Evolutionary conservation across 2,797 vertebrate species (phyloP), one percentile per base, ranked within the genome.

Genomic region (Sebastolobus altivelis): DNA sequence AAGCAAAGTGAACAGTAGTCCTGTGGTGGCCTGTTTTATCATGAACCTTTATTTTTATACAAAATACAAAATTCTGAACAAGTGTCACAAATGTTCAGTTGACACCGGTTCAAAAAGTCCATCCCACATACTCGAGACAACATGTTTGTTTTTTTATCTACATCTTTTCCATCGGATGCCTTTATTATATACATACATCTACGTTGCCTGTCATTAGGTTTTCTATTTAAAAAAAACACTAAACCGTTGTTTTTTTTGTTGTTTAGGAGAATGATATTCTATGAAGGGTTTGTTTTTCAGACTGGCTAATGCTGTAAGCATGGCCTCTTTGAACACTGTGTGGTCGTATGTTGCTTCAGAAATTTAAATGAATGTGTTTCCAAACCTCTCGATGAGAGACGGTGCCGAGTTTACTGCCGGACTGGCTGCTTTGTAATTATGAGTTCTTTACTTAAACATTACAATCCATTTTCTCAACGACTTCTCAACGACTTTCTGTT

Each of bases 31-130:
- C 49, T 52, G 33, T 87, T 94, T 92, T 81, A 85, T 83, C 60
- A 65, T 68, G 75, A 72, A 81, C 76, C 77, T 92, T 93, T 94
- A 94, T 95, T 95, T 95, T 93, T 91, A 95, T 95, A 96, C 82
- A 93, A 96, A 96, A 96, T 96, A 96, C 95, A 95, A 95, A 95
- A 94, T 80, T 87, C 79, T 82, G 65, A 90, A 92, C 85, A 93
- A 90, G 80, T 83, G 83, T 87, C 88, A 90, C 83, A 87, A 85
- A 84, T 80, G 38, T 74, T 88, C 16, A 54, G 46, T 74, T 54
- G 69, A 89, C 82, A 91, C 80, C 20, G 72, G 67, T 91, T 90
- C 72, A 84, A 87, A 89, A 88, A 82, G 79, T 83, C 80, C 58
- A 76, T 87, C 79, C 65, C 66, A 88, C 81, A 87, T 73, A 86